A percentile compares a stretch with the other conserved stretches of the same genome.
Conservation (phyloP, 2,888 invertebrate species). For the Brachyptera risi region DNA sequence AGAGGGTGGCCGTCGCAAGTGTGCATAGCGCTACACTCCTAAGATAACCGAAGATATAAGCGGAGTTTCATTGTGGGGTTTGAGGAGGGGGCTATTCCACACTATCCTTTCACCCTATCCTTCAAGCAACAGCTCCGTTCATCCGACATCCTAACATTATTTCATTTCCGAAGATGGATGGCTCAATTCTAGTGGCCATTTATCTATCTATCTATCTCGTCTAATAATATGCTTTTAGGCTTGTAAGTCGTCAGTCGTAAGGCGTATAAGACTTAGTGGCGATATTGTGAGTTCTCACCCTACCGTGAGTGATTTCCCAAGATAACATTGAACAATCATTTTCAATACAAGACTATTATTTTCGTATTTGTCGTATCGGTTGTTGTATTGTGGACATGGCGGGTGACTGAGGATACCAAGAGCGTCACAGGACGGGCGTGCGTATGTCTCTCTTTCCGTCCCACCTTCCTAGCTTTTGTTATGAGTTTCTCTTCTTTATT, state of each 20-base stretch:
- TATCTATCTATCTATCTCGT: neutral
- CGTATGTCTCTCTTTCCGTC: neutral
- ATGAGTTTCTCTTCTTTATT: slow-evolving; percentile 8
- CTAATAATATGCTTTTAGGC: slow-evolving; percentile 8
- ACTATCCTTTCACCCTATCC: neutral
- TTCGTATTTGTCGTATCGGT: too few relatives aligned
- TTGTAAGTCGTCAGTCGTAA: too few relatives aligned
- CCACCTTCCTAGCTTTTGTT: neutral
- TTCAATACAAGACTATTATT: too few relatives aligned
- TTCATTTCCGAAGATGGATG: slow-evolving; percentile 28
- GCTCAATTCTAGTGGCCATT: slow-evolving; percentile 20
- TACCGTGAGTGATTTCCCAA: too few relatives aligned
- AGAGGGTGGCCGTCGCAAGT: too few relatives aligned
- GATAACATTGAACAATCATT: too few relatives aligned
- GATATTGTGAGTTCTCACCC: too few relatives aligned
- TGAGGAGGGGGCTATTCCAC: neutral
- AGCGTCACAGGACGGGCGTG: too few relatives aligned
- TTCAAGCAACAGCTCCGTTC: slow-evolving; percentile 6
- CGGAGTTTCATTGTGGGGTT: neutral
- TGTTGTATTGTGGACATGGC: too few relatives aligned
- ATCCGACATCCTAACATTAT: slow-evolving; percentile 23
- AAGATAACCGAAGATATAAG: neutral
- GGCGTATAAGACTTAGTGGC: too few relatives aligned
- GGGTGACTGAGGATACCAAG: too few relatives aligned
- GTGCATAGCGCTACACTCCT: too few relatives aligned